phyloP scores from a whole-genome alignment of 2,888 invertebrate species.

The Syritta pipiens region DNA sequence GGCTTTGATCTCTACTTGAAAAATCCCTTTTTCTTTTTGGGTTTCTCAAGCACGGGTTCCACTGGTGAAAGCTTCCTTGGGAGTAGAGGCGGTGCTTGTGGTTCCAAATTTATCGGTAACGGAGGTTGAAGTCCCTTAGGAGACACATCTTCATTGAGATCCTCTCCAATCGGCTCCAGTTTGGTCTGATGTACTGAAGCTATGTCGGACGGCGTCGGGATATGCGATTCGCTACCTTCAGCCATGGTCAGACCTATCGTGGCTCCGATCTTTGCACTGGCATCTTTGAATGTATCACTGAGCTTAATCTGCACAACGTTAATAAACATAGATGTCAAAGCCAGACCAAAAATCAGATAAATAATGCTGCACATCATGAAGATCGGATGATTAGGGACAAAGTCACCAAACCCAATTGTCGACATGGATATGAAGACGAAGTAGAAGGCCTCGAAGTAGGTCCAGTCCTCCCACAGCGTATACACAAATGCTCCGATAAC shows the following conservation, averaged over 20 bases:
- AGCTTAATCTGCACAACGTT: conserved; percentile 94
- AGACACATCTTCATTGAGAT: conserved; percentile 59
- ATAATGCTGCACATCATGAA: conserved; percentile 95
- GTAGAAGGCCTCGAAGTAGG: conserved; percentile 96
- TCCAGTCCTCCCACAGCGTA: conserved; percentile 89
- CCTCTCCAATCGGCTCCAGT: conserved; percentile 75
- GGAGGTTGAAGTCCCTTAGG: conserved; percentile 27
- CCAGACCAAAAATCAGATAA: conserved; percentile 95
- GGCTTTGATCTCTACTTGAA: conserved; percentile 70
- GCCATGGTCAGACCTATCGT: conserved; percentile 89
- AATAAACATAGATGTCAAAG: conserved; percentile 97
- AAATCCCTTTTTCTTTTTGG: conserved; percentile 75
- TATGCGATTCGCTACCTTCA: conserved; percentile 80
- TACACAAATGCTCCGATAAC: conserved; percentile 91
- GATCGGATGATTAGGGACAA: conserved; percentile 91
- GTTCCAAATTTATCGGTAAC: conserved; percentile 8
- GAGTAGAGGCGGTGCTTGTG: conserved; percentile 74
- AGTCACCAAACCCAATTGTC: conserved; percentile 97
- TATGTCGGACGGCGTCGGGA: conserved; percentile 74
- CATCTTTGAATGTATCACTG: conserved; percentile 90
- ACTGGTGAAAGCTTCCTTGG: too few relatives aligned
- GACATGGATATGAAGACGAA: conserved; percentile 98
- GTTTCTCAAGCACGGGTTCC: conserved; percentile 72
- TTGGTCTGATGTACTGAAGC: conserved; percentile 75
- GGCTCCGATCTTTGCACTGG: conserved; percentile 91